Evolutionary conservation across 2,797 vertebrate genomes (phyloP), one percentile per base, ranked within the genome.

Genomic region (Miichthys miiuy): DNA sequence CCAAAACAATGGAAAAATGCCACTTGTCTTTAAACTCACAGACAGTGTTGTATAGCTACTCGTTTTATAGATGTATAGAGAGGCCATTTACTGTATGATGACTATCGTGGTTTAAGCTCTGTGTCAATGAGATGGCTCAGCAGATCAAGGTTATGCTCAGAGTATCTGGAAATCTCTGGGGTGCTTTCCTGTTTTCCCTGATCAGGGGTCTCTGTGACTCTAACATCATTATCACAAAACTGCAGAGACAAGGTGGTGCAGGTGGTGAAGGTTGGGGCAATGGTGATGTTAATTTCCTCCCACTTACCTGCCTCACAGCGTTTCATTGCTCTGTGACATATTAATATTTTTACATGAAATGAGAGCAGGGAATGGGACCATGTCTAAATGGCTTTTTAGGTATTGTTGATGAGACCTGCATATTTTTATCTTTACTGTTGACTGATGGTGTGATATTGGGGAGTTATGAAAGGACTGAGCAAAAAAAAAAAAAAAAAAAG

Each of bases 171-270:
- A 79, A 80, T 79, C 82, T 79, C 78, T 52, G 30, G 65, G 69
- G 79, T 71, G 65, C 64, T 75, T 52, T 83, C 46, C 50, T 30
- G 69, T 78, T 76, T 77, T 71, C 23, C 65, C 65, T 73, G 58
- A 62, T 69, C 75, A 75, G 58, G 61, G 67, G 50, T 75, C 34
- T 65, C 60, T 64, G 72, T 8, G 23, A 69, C 69, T 79, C 48
- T 61, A 52, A 81, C 75, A 80, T 89, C 84, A 66, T 83, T 79
- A 78, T 73, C 71, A 52, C 79, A 52, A 72, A 85, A 57, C 52
- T 42, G 63, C 67, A 68, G 77, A 57, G 79, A 76, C 75, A 76
- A 50, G 47, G 57, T 47, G n/a, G 57, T 77, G 55, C 68, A 80
- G 63, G 73, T 67, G 48, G 68, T 21, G 56, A 80, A 72, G 55